These are phyloP conservation scores for Rhodeus uyekii DNA, from an alignment of 2,797 vertebrate genomes.

Conservation along the genomic window DNA sequence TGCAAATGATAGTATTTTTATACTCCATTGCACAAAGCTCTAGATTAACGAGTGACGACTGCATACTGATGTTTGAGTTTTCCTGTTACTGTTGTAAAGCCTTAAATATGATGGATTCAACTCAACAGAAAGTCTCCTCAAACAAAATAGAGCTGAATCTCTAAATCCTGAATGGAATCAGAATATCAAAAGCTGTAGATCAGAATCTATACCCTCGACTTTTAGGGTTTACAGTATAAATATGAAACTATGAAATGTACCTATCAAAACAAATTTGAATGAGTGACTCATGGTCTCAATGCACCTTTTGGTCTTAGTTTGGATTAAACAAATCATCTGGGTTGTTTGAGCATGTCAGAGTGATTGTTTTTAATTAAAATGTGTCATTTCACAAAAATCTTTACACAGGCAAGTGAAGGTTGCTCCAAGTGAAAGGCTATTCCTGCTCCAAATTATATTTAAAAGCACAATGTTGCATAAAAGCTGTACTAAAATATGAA, in stretches of 20 bases:
- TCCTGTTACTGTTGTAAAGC: slow-evolving; percentile 45
- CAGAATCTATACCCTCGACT: slow-evolving; percentile 1
- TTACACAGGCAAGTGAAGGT: neutral
- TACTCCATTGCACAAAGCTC: neutral
- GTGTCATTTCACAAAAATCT: neutral
- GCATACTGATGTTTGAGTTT: slow-evolving; percentile 7
- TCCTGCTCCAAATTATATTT: neutral
- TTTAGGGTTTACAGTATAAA: neutral
- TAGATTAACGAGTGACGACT: neutral
- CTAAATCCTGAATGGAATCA: neutral
- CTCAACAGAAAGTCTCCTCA: slow-evolving; percentile 21
- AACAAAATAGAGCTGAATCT: slow-evolving; percentile 3
- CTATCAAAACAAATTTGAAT: neutral
- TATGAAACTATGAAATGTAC: neutral
- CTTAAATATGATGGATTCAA: slow-evolving; percentile 8
- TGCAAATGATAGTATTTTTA: neutral
- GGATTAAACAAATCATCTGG: slow-evolving; percentile 10
- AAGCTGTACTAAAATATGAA: neutral
- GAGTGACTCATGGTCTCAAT: neutral
- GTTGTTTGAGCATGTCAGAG: neutral
- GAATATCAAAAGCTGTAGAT: slow-evolving; percentile 8
- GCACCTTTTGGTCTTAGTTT: no score
- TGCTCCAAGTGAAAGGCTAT: neutral
- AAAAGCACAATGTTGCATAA: neutral
- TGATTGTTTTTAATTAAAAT: neutral